phyloP scores from a whole-genome alignment of 37 sponge, comb jelly and placozoan genomes.

The Oopsacas minuta region DNA sequence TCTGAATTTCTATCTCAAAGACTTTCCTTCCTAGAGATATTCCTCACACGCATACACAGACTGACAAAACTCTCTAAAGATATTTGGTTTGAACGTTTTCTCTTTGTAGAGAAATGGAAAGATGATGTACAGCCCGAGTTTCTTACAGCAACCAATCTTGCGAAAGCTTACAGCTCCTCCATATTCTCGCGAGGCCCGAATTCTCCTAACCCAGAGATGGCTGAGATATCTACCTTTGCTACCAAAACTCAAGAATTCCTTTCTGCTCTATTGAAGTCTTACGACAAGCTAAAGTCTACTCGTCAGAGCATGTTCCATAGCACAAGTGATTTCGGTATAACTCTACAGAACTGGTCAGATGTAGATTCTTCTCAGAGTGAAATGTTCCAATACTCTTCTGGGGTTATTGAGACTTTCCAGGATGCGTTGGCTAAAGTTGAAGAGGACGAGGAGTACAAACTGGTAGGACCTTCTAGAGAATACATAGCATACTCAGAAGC shows the following conservation, averaged over 20 bases:
- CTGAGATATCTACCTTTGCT: not conserved
- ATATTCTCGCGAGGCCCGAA: not conserved
- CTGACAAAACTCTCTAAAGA: constrained; percentile 1
- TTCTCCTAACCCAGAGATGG: not conserved
- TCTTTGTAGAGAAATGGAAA: not conserved
- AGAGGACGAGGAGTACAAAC: constrained; percentile 17
- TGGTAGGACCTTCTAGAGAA: not conserved
- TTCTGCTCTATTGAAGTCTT: not conserved
- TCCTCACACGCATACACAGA: not conserved
- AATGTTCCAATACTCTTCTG: not conserved
- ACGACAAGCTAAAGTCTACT: not conserved
- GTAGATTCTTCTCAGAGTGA: not conserved
- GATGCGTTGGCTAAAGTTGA: not conserved
- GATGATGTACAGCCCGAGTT: not conserved
- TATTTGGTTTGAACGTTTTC: constrained; percentile 9
- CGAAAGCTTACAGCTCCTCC: not conserved
- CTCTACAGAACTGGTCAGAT: not conserved
- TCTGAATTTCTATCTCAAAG: not conserved
- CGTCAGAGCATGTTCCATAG: not conserved
- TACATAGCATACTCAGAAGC: constrained; percentile 9
- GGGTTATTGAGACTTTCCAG: not conserved
- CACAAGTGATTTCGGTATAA: not conserved
- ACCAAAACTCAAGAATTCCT: not conserved
- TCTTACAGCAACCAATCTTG: not conserved
- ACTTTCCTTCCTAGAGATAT: constrained; percentile 1